Percentiles rank a stretch among this genome's conserved stretches.
phyloP scores from a whole-genome alignment of 2,113 vertebrate genomes.

The Albula glossodonta region DNA sequence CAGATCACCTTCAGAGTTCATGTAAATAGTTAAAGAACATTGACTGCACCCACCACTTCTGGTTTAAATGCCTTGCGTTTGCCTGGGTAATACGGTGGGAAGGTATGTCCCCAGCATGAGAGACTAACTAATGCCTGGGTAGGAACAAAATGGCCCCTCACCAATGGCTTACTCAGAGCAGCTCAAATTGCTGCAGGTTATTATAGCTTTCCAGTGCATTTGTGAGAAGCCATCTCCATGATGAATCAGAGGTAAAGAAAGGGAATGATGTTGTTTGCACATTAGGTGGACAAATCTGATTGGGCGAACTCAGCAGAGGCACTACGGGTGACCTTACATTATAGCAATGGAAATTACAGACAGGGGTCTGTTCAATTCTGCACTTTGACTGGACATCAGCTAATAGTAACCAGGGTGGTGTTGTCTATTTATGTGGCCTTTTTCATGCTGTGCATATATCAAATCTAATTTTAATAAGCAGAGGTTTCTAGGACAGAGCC shows the following conservation, averaged over 20 bases:
- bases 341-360: neutral
- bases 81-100: no score
- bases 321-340: neutral
- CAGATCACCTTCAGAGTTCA: no score
- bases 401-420: neutral
- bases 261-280: neutral
- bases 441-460: neutral
- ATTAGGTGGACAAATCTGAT: neutral
- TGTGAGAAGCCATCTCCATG: neutral
- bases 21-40: no score
- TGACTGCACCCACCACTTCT: no score
- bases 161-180: neutral
- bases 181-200: neutral
- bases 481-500: neutral
- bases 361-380: no score
- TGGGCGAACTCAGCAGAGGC: neutral
- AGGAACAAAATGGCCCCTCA: neutral
- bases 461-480: no score
- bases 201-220: neutral
- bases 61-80: no score
- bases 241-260: neutral
- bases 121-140: neutral
- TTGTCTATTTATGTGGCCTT: neutral
- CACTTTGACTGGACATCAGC: no score
- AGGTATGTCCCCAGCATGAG: no score